Conservation (phyloP, 1,140 invertebrate species). For the Atta texana region DNA sequence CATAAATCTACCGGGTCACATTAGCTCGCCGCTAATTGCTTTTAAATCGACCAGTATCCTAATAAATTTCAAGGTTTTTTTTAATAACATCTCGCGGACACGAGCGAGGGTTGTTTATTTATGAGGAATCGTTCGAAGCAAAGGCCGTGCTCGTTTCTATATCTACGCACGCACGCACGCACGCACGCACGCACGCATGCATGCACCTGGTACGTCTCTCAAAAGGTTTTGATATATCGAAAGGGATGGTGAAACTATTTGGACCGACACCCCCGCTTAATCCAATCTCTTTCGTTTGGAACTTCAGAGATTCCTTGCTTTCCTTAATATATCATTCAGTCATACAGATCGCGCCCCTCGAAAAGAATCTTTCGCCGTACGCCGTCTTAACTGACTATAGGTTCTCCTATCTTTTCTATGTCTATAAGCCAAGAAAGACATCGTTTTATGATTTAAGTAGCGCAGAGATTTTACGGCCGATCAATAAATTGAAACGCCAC, state of each 20-base stretch:
- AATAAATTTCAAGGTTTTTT: slow-evolving; percentile 71
- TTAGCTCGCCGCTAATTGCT: slow-evolving; percentile 72
- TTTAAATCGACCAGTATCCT: slow-evolving; percentile 69
- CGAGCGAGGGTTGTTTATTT: slow-evolving; percentile 70
- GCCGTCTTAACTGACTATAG: background rate
- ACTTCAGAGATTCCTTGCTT: slow-evolving; percentile 53
- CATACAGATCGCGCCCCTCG: slow-evolving; percentile 49
- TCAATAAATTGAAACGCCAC: slow-evolving; percentile 32
- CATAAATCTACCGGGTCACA: slow-evolving; percentile 67
- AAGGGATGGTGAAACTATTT: slow-evolving; percentile 75
- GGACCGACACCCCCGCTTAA: slow-evolving; percentile 73
- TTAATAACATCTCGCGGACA: slow-evolving; percentile 59
- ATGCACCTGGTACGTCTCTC: slow-evolving; percentile 58
- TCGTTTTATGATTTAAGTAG: slow-evolving; percentile 46
- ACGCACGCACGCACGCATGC: slow-evolving; percentile 32
- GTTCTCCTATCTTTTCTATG: background rate
- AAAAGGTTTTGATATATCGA: slow-evolving; percentile 73
- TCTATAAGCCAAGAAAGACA: slow-evolving; percentile 27
- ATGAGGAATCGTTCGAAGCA: slow-evolving; percentile 64
- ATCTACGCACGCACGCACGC: slow-evolving; percentile 39
- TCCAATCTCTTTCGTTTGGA: slow-evolving; percentile 58
- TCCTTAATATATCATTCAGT: slow-evolving; percentile 69
- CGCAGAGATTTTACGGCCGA: slow-evolving; percentile 37
- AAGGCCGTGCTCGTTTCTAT: slow-evolving; percentile 37
- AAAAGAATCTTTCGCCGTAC: slow-evolving; percentile 16